Evolutionary conservation across 92 coral and sea anemone species (phyloP).

Genomic region (Micromussa lordhowensis): DNA sequence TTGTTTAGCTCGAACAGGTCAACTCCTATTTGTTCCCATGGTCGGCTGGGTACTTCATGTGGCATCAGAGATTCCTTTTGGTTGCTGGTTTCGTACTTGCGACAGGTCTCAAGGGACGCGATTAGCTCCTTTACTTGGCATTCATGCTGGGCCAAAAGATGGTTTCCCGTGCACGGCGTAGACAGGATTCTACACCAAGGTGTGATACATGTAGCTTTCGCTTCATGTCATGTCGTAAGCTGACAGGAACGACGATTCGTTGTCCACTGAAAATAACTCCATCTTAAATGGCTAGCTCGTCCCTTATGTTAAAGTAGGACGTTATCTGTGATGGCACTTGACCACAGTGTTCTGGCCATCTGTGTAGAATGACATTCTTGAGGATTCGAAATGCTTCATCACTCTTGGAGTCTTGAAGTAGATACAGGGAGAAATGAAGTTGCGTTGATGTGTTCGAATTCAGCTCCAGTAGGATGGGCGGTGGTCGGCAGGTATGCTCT

Average conservation of each 20-base stretch:
- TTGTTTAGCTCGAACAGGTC: no score
- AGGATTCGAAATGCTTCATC: conserved; percentile 12
- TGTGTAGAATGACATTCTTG: conserved; percentile 6
- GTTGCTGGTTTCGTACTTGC: neutral
- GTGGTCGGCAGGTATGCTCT: no score
- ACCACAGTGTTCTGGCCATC: conserved; percentile 30
- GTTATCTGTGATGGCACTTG: neutral
- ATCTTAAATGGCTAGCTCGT: conserved; percentile 16
- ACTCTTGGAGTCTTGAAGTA: neutral
- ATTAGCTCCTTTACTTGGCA: no score
- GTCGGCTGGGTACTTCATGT: no score
- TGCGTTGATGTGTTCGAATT: no score
- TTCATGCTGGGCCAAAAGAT: no score
- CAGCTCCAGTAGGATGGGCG: no score
- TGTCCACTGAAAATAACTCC: conserved; percentile 20
- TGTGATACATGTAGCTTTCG: neutral
- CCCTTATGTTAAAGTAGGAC: conserved; percentile 17
- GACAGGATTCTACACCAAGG: no score
- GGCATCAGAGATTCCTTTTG: no score
- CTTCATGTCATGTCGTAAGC: conserved; percentile 22
- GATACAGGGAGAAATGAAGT: no score
- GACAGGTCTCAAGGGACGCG: neutral
- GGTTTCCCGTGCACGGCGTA: no score
- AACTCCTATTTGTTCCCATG: no score
- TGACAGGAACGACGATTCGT: neutral